Base-by-base conservation (phyloP, 1,140 invertebrate species). In the Stegodyphus dumicola region DNA sequence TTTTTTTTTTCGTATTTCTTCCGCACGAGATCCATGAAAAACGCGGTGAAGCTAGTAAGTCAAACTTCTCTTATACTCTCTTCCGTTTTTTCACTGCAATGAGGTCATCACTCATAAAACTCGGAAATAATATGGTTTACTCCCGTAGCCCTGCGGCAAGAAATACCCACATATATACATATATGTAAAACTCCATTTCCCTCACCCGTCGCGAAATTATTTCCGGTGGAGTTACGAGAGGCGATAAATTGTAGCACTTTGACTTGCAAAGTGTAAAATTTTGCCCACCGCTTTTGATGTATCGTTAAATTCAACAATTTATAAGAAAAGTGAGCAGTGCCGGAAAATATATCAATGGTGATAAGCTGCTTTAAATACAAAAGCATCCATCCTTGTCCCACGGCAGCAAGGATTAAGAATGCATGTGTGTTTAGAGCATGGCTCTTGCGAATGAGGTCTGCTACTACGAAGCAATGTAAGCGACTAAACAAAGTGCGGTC, bases 241-340 rank as follows among this genome's bases (percentile, higher is more conserved):
- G 76, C 76, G 65, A 77, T 77, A 77, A 77, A 77, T 77, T 77
- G 76, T 49, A 65, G 64, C 76, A 77, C 76, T 77, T 77, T 77
- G 76, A 77, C 76, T 77, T 77, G 76, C 76, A 77, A 77, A 77
- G 76, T 77, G 60, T 77, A 77, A 77, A 77, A 77, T 77, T 77
- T 77, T 77, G 76, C 56, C 17, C 76, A 52, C 76, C 52, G n/a
- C 48, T 33, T 15, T 66, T 77, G 76, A 77, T 77, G 76, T 77
- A 77, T 77, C 76, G 76, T 66, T 54, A 48, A 48, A 48, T 77
- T 77, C 5, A 51, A 52, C 56, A 77, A 77, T 77, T 77, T 77
- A 77, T 77, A 64, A 66, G 76, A 15, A 66, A 64, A 77, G 66
- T 66, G 33, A 70, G 76, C 13, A 66, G 60, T 77, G 76, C 74